Evolutionary conservation across 2,797 vertebrate species (phyloP).

Genomic region (Melanotaenia boesemani): DNA sequence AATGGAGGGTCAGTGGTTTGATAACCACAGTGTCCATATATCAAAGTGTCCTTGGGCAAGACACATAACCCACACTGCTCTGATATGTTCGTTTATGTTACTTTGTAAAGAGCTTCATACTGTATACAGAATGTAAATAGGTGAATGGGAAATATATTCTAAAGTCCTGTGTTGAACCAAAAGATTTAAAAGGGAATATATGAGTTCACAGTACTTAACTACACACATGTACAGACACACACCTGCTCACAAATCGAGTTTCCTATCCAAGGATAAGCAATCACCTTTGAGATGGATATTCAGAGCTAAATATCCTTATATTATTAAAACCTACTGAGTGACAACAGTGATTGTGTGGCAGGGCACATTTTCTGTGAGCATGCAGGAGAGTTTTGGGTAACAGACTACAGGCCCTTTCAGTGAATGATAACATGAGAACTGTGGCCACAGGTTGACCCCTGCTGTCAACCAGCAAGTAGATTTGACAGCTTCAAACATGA

Average conservation of each 20-base stretch:
- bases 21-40: background rate
- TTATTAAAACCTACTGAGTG: slow-evolving; percentile 60
- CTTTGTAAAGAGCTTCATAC: background rate
- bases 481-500: background rate
- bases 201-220: background rate
- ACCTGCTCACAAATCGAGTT: background rate
- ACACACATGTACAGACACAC: background rate
- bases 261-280: slow-evolving; percentile 18
- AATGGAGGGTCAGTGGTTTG: background rate
- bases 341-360: slow-evolving; percentile 18
- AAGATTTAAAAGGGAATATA: too few species aligned
- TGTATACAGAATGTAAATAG: background rate
- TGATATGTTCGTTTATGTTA: background rate
- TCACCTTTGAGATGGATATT: slow-evolving; percentile 31
- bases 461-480: slow-evolving; percentile 25
- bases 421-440: background rate
- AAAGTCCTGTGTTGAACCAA: background rate
- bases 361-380: slow-evolving; percentile 5
- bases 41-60: background rate
- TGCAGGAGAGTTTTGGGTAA: slow-evolving; percentile 12
- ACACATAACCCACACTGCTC: background rate
- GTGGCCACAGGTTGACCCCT: slow-evolving; percentile 45
- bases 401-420: background rate
- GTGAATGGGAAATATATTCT: background rate
- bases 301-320: background rate